phyloP scores from a whole-genome alignment of 2,888 invertebrate species.

The Ephialtes manifestator region DNA sequence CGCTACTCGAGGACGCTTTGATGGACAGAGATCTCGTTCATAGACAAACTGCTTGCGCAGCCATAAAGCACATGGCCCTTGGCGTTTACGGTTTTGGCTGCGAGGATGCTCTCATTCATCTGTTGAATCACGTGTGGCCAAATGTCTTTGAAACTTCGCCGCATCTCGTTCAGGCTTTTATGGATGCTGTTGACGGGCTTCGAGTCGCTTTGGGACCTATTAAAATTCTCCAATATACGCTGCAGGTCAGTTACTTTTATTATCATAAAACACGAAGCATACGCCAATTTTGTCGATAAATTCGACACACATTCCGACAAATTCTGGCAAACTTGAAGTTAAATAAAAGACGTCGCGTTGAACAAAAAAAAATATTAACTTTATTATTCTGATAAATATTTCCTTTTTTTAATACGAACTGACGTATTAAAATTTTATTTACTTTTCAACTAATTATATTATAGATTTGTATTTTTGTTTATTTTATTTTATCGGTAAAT shows the following conservation, averaged over 20 bases:
- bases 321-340: no score
- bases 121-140: conserved; percentile 99
- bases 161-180: conserved; percentile 99
- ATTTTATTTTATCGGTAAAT: not conserved
- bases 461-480: no score
- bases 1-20: conserved; percentile 98
- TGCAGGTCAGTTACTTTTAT: conserved; percentile 91
- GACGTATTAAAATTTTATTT: no score
- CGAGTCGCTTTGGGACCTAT: conserved; percentile 98
- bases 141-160: conserved; percentile 99
- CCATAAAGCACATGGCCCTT: conserved; percentile 99
- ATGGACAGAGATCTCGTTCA: conserved; percentile 99
- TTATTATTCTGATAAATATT: no score
- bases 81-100: conserved; percentile 99
- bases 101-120: conserved; percentile 98
- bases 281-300: not conserved
- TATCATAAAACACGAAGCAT: not conserved
- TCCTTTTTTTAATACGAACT: no score
- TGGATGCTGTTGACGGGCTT: conserved; percentile 99
- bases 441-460: no score
- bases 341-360: no score
- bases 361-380: no score
- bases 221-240: conserved; percentile 97
- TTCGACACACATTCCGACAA: no score
- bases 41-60: conserved; percentile 99